phyloP scores from a whole-genome alignment of 2,888 invertebrate genomes.

The Trissonchulus latispiculum region DNA sequence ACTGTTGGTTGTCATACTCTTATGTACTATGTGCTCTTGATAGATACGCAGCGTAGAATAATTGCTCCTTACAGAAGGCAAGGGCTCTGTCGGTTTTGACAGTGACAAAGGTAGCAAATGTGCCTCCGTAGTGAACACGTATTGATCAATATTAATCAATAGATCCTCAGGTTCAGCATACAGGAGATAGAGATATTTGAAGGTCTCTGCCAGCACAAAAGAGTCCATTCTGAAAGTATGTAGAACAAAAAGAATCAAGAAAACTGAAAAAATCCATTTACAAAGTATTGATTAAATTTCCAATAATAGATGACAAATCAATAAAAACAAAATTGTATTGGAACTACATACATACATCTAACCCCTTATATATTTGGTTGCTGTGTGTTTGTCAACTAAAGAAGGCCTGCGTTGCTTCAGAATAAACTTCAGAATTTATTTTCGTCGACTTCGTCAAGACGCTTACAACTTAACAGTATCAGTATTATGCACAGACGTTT shows the following conservation, averaged over 20 bases:
- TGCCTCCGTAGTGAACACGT: constrained; percentile 61
- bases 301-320: neutral
- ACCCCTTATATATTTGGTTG: neutral
- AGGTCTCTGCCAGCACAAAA: constrained; percentile 90
- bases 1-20: too few relatives aligned
- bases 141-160: constrained; percentile 48
- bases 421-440: too few relatives aligned
- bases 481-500: too few relatives aligned
- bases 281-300: neutral
- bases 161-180: constrained; percentile 74
- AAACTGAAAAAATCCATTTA: neutral
- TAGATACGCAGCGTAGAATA: too few relatives aligned
- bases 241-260: neutral
- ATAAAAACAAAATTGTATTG: neutral
- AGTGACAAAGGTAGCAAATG: constrained; percentile 71
- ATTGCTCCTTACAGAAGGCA: too few relatives aligned
- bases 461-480: too few relatives aligned
- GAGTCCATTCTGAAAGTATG: constrained; percentile 72
- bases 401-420: too few relatives aligned
- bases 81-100: constrained; percentile 15
- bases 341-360: neutral
- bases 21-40: too few relatives aligned
- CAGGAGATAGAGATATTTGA: constrained; percentile 87
- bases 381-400: neutral
- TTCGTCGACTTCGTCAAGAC: too few relatives aligned